Conservation (phyloP, 2,113 vertebrate species). For the Ophiodon elongatus region DNA sequence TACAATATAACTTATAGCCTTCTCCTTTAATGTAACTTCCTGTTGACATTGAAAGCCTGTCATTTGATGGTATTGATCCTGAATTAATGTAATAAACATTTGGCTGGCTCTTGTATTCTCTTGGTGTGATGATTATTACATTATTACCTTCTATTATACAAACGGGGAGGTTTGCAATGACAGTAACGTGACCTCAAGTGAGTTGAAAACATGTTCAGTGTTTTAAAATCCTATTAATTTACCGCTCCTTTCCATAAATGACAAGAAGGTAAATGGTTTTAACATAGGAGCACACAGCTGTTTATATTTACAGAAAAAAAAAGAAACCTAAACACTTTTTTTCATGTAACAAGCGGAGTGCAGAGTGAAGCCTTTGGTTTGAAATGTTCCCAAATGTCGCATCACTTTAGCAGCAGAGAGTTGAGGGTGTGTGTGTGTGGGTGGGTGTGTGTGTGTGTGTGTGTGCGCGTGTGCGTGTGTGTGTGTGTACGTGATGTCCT, state of each 20-base stretch:
- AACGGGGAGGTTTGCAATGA: neutral
- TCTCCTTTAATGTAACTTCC: too few species aligned
- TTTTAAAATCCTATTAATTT: neutral
- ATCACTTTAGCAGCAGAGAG: constrained; percentile 37
- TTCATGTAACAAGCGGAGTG: constrained; percentile 12
- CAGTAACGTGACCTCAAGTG: neutral
- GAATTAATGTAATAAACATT: neutral
- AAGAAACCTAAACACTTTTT: neutral
- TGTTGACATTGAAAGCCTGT: too few species aligned
- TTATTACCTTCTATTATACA: neutral
- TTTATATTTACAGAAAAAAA: constrained; percentile 28
- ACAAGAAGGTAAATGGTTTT: neutral
- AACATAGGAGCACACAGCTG: neutral
- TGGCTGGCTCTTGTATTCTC: neutral
- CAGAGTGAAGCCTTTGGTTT: constrained; percentile 36
- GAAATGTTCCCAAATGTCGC: constrained; percentile 55
- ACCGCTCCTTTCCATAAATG: neutral
- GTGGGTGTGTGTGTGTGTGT: constrained; percentile 1
- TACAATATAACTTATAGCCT: too few species aligned
- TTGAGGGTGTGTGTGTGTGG: neutral
- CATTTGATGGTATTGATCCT: too few species aligned
- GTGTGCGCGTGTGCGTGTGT: constrained; percentile 8
- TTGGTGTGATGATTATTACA: neutral
- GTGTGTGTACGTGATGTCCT: constrained; percentile 19
- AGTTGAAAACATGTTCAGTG: neutral